Conservation (phyloP, 2,113 vertebrate genomes). For the Tenrec ecaudatus region DNA sequence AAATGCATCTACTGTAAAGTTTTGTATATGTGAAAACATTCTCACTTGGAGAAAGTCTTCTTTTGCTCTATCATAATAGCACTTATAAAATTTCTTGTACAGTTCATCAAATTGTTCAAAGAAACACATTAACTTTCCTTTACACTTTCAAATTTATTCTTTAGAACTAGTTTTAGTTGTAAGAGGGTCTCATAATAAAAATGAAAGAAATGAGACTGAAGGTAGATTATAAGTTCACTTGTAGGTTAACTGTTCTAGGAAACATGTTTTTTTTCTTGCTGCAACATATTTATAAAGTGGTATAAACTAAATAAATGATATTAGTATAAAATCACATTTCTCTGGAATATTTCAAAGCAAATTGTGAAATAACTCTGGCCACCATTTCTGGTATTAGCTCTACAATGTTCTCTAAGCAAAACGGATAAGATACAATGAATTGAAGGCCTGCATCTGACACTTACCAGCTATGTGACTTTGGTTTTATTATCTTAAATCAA, state of each 20-base stretch:
- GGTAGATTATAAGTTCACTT: conserved; percentile 7
- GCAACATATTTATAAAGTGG: neutral
- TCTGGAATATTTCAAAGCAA: neutral
- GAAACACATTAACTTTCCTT: neutral
- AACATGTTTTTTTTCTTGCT: neutral
- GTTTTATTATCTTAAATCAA: no score
- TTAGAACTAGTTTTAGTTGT: neutral
- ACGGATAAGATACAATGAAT: no score
- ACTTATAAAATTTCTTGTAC: neutral
- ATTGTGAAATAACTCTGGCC: neutral
- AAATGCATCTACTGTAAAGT: neutral
- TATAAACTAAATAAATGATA: neutral
- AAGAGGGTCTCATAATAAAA: conserved; percentile 6
- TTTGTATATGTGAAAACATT: neutral
- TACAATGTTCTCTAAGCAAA: neutral
- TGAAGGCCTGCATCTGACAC: no score
- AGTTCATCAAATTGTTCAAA: neutral
- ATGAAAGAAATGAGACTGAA: neutral
- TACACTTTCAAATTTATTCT: neutral
- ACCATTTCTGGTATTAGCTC: neutral
- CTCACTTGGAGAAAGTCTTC: neutral
- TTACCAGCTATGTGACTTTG: no score
- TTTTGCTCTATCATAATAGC: neutral
- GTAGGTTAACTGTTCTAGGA: neutral
- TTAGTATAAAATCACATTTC: neutral